Evolutionary conservation across 2,113 vertebrate genomes (phyloP).

Genomic region (Myanophis thanlyinensis): DNA sequence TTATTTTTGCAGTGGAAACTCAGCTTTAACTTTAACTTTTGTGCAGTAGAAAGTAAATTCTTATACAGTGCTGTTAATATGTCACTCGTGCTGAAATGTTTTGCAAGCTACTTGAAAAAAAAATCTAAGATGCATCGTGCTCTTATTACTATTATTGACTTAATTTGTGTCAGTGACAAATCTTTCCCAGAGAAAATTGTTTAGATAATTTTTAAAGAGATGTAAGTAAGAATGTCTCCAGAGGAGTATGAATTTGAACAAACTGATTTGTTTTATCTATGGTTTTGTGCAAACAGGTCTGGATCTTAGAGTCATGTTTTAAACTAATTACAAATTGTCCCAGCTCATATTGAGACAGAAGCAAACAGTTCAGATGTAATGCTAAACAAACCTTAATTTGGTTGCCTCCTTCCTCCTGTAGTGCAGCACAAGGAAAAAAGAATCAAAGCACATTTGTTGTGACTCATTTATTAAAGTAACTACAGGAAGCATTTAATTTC

Average conservation of each 20-base stretch:
- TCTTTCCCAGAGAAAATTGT: not conserved
- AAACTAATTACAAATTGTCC: not conserved
- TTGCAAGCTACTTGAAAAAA: slow-evolving; percentile 24
- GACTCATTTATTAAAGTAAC: not conserved
- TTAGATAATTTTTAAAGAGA: not conserved
- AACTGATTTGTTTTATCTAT: not conserved
- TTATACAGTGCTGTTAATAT: not conserved
- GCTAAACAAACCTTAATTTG: not conserved
- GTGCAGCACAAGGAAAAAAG: not conserved
- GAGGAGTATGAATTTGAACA: not conserved
- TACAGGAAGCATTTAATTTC: not conserved
- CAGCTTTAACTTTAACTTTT: slow-evolving; percentile 66
- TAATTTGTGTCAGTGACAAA: not conserved
- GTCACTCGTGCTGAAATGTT: not conserved
- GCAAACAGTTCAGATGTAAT: not conserved
- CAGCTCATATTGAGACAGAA: not conserved
- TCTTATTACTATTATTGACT: not conserved
- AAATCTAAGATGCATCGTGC: not conserved
- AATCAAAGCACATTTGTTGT: not conserved
- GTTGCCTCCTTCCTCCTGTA: not conserved
- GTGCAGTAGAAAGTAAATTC: slow-evolving; percentile 15
- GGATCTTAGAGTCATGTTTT: not conserved
- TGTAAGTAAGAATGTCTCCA: not conserved
- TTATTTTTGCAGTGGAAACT: slow-evolving; percentile 62
- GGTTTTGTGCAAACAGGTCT: not conserved